phyloP scores from a whole-genome alignment of 2,797 vertebrate species.

The Sebastes reedi region DNA sequence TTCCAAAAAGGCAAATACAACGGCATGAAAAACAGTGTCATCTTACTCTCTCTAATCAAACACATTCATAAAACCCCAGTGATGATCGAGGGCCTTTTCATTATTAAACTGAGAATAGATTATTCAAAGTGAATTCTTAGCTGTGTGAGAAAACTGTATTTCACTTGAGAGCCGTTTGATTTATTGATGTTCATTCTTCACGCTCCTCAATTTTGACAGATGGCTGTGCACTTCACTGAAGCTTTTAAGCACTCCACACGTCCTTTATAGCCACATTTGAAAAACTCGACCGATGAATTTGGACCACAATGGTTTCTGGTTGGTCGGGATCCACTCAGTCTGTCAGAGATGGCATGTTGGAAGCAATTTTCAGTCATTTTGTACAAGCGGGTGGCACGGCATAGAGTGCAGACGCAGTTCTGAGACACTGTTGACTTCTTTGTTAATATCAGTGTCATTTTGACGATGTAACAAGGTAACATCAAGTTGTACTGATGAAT shows the following conservation, averaged over 20 bases:
- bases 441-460: background rate
- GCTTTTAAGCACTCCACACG: constrained; percentile 31
- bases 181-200: constrained; percentile 29
- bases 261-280: constrained; percentile 23
- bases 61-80: background rate
- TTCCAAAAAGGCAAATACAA: background rate
- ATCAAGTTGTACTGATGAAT: background rate
- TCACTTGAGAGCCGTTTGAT: constrained; percentile 18
- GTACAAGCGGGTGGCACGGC: background rate
- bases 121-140: constrained; percentile 1
- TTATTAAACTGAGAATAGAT: background rate
- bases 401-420: background rate
- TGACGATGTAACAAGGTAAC: background rate
- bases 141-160: constrained; percentile 7
- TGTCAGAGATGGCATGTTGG: background rate
- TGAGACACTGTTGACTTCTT: background rate
- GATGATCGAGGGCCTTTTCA: background rate
- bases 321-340: constrained; percentile 4
- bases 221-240: background rate
- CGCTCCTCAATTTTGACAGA: constrained; percentile 20
- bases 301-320: constrained; percentile 17
- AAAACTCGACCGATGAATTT: background rate
- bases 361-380: background rate
- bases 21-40: background rate
- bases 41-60: background rate